Evolutionary conservation across 2,797 vertebrate species (phyloP).

Genomic region (Oreochromis mossambicus): DNA sequence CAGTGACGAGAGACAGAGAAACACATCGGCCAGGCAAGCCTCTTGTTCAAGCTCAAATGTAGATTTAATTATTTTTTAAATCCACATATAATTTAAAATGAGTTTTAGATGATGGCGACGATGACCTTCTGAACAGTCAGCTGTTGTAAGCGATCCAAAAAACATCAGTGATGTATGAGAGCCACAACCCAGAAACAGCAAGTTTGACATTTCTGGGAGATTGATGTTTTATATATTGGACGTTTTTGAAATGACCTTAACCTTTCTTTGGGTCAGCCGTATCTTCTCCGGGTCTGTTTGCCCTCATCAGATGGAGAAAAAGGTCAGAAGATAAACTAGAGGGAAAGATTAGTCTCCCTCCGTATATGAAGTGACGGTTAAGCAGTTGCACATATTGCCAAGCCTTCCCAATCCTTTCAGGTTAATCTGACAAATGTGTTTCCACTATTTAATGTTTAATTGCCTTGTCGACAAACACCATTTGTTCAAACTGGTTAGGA

Average conservation of each 20-base stretch:
- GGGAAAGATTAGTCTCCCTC: neutral
- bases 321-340: neutral
- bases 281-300: neutral
- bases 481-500: constrained; percentile 1
- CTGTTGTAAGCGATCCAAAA: neutral
- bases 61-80: neutral
- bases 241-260: neutral
- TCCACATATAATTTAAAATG: neutral
- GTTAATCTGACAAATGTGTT: constrained; percentile 10
- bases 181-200: neutral
- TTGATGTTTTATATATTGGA: neutral
- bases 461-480: constrained; percentile 15
- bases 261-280: neutral
- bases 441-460: constrained; percentile 15
- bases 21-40: neutral
- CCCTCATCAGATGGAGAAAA: neutral
- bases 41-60: neutral
- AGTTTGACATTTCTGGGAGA: neutral
- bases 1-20: neutral
- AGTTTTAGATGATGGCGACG: neutral
- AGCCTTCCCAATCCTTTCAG: neutral
- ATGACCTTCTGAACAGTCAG: neutral
- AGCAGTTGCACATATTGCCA: neutral
- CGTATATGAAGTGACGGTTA: neutral
- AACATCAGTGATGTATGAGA: neutral